Evolutionary conservation across 2,113 vertebrate genomes (phyloP), one percentile per base, ranked within the genome.

Genomic region (Sialia sialis): DNA sequence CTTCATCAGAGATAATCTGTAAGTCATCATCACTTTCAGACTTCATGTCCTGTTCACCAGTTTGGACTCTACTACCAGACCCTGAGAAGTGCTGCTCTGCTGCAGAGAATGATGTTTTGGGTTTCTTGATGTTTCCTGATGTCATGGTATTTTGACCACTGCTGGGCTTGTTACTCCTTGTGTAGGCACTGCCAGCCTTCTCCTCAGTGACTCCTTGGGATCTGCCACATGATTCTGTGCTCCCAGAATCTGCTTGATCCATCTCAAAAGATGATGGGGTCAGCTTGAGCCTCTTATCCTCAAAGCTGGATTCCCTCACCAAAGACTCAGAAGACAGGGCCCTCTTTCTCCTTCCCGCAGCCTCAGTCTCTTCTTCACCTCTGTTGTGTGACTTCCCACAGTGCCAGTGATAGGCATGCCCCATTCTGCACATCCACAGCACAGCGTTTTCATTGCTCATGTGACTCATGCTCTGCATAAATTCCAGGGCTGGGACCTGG

Each of bases 331-430:
- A 54, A 56, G 49, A 38, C 4, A 6, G 4, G 7, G 7, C 4
- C 30, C 67, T 76, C 84, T 13, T 95, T 22, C 48, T 91, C 41
- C 3, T 80, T 78, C n/a, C 66, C 22, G 5, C 32, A 85, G 36
- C n/a, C 72, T 89, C 49, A 11, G 25, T 43, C 27, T n/a, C 56
- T 30, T 87, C 73, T 72, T 48, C 22, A 26, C 9, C 48, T 27
- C 30, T 58, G 36, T 26, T 0, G 1, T 10, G 4, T 13, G 94
- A 20, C 3, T 55, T 38, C 64, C 36, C 77, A 77, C 68, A 94
- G 3, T 59, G 73, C 96, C 97, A 97, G 73, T 85, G 88, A 36
- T 97, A 97, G 0, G 90, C 94, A 1, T 97, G 96, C 19, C 94
- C 94, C 2, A 8, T 46, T 20, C 21, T 63, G 41, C 94, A 97